Conservation (phyloP, 2,888 invertebrate species). For the Auanema sp. region DNA sequence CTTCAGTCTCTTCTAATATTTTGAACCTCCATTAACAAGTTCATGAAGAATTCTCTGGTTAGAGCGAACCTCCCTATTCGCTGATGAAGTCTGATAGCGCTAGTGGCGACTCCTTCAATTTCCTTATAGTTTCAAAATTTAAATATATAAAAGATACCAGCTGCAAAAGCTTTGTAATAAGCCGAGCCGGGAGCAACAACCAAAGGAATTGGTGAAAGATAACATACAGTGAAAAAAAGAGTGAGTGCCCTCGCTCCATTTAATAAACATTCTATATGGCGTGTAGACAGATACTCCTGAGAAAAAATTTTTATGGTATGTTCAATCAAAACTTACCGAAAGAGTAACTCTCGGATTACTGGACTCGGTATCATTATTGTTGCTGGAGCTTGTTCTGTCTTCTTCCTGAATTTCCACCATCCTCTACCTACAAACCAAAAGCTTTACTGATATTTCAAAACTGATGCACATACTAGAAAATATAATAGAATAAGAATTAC, state of each 20-base stretch:
- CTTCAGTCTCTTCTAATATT: too few relatives aligned
- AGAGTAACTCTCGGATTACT: too few relatives aligned
- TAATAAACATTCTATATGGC: constrained; percentile 83
- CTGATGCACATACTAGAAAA: too few relatives aligned
- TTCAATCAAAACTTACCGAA: too few relatives aligned
- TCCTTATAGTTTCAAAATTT: background rate
- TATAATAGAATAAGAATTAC: too few relatives aligned
- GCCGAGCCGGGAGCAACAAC: constrained; percentile 69
- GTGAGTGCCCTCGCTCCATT: constrained; percentile 85
- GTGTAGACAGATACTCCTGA: constrained; percentile 71
- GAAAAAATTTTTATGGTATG: too few relatives aligned
- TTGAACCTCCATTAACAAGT: constrained; percentile 79
- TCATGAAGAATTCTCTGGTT: constrained; percentile 80
- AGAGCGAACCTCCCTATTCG: constrained; percentile 77
- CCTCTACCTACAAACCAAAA: too few relatives aligned
- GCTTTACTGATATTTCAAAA: too few relatives aligned
- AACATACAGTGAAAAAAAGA: constrained; percentile 80
- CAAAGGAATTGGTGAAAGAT: constrained; percentile 85
- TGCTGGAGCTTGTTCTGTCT: too few relatives aligned
- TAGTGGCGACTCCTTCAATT: constrained; percentile 79
- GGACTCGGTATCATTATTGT: too few relatives aligned
- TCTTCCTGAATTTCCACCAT: too few relatives aligned
- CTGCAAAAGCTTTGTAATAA: constrained; percentile 87
- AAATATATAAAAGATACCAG: constrained; percentile 44
- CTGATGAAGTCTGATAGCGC: constrained; percentile 90